phyloP scores from a whole-genome alignment of 2,113 vertebrate genomes.

The Myocastor coypus region DNA sequence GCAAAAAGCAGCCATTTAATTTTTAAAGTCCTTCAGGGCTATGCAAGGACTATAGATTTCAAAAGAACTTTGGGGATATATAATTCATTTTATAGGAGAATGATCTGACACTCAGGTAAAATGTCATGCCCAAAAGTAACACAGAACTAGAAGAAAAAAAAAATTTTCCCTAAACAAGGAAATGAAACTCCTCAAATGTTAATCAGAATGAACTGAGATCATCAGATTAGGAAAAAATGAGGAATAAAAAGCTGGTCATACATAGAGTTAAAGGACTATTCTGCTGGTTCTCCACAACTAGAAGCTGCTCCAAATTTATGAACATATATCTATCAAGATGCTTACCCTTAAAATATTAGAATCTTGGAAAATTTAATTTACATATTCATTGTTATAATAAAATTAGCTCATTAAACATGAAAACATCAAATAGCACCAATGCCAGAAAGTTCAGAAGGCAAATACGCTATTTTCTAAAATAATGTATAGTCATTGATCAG shows the following conservation, averaged over 20 bases:
- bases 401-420: slow-evolving; percentile 73
- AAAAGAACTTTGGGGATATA: not conserved
- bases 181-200: slow-evolving; percentile 70
- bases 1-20: slow-evolving; percentile 50
- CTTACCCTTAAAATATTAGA: slow-evolving; percentile 67
- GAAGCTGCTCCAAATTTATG: slow-evolving; percentile 35
- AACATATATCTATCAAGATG: slow-evolving; percentile 56
- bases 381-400: slow-evolving; percentile 73
- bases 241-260: slow-evolving; percentile 60
- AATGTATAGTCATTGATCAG: slow-evolving; percentile 64
- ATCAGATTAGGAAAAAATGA: slow-evolving; percentile 69
- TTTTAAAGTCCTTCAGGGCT: slow-evolving; percentile 56
- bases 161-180: slow-evolving; percentile 60
- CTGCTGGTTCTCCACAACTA: not conserved
- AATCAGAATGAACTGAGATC: slow-evolving; percentile 73
- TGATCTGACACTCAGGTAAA: not conserved
- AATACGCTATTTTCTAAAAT: slow-evolving; percentile 73
- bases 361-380: slow-evolving; percentile 74
- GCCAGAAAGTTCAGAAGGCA: slow-evolving; percentile 71
- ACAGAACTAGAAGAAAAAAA: slow-evolving; percentile 56
- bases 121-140: slow-evolving; percentile 60
- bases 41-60: slow-evolving; percentile 6
- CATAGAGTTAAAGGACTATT: slow-evolving; percentile 55
- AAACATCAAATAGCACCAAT: slow-evolving; percentile 80
- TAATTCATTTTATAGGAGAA: slow-evolving; percentile 35